Percentiles rank a stretch among this genome's conserved stretches.
Conservation (phyloP, 2,888 invertebrate genomes). For the Amaurobius ferox region DNA sequence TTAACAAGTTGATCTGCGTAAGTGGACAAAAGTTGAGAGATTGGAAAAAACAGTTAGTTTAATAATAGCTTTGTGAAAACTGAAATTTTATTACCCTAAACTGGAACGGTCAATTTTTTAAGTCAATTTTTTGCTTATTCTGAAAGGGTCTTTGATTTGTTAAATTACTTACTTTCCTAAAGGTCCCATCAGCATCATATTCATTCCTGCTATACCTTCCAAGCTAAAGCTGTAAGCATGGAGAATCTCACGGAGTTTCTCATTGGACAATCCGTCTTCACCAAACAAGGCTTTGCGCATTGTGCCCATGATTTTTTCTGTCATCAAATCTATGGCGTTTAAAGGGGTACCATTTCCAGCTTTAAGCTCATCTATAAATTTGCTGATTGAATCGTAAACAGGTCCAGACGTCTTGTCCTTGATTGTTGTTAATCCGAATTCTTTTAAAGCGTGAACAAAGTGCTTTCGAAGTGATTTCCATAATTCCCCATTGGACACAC, state of each 20-base stretch:
- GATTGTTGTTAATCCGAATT: not conserved
- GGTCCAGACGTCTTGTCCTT: slow-evolving; percentile 17
- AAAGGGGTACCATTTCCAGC: not conserved
- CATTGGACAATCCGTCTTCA: not conserved
- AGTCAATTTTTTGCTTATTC: too few relatives aligned
- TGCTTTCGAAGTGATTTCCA: slow-evolving; percentile 5
- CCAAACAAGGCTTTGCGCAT: slow-evolving; percentile 17
- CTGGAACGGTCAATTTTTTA: too few relatives aligned
- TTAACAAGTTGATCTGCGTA: too few relatives aligned
- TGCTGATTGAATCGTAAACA: slow-evolving; percentile 6
- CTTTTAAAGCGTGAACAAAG: slow-evolving; percentile 2
- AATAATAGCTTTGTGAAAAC: too few relatives aligned
- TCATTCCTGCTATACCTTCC: not conserved
- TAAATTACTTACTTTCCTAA: slow-evolving; percentile 10
- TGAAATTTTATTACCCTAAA: too few relatives aligned
- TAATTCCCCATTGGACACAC: not conserved
- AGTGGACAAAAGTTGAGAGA: too few relatives aligned
- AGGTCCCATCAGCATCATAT: slow-evolving; percentile 6
- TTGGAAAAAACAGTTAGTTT: too few relatives aligned
- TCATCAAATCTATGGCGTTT: slow-evolving; percentile 3
- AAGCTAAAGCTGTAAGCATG: not conserved
- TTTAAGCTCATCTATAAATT: not conserved
- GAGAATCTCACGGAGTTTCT: not conserved
- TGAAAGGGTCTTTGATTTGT: too few relatives aligned
- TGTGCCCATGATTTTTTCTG: not conserved